Conservation (phyloP, 2,888 invertebrate genomes). For the Brachypalpus laphriformis region DNA sequence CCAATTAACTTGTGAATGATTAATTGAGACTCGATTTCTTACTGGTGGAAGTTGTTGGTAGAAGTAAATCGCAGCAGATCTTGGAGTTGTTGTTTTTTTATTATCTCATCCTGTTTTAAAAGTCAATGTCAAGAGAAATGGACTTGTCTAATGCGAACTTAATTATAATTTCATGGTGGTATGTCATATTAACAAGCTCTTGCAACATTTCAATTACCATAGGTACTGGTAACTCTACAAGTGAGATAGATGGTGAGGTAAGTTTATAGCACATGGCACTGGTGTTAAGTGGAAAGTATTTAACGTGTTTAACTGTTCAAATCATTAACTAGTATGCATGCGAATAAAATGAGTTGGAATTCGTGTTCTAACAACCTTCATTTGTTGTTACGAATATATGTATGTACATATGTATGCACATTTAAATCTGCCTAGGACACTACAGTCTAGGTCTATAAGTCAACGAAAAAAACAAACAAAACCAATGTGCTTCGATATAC, state of each 20-base stretch:
- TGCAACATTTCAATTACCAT: neutral
- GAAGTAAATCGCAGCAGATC: neutral
- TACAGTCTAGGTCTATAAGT: no score
- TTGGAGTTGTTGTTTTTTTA: neutral
- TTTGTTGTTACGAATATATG: no score
- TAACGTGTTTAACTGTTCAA: no score
- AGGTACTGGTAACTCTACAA: neutral
- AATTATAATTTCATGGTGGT: neutral
- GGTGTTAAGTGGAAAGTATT: neutral
- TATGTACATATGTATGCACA: no score
- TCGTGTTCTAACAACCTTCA: no score
- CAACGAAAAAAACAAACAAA: no score
- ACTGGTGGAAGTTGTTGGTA: neutral
- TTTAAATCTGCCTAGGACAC: no score
- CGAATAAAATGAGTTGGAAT: no score
- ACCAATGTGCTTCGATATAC: no score
- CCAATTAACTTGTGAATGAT: slow-evolving; percentile 7
- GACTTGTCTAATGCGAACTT: neutral
- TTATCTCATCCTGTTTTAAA: neutral
- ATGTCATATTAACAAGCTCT: neutral
- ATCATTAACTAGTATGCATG: no score
- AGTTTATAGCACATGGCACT: neutral
- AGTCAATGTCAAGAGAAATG: slow-evolving; percentile 3
- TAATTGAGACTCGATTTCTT: neutral
- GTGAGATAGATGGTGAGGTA: neutral